Conservation (phyloP, 2,797 vertebrate genomes). For the Hemitrygon akajei region DNA sequence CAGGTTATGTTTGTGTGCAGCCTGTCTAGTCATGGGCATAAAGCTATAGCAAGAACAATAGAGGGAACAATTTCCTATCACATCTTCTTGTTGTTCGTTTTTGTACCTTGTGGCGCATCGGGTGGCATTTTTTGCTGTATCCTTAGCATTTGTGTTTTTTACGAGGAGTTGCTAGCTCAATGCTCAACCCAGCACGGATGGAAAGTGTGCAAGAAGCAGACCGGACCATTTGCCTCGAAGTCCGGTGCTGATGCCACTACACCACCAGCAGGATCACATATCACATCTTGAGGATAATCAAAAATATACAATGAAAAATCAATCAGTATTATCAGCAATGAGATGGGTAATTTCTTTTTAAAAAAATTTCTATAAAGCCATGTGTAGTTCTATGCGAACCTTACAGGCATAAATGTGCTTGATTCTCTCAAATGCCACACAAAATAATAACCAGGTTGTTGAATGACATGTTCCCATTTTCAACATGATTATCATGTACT, state of each 20-base stretch:
- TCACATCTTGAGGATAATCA: background rate
- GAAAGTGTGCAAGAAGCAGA: too few relatives aligned
- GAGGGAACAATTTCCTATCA: too few relatives aligned
- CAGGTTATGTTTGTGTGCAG: background rate
- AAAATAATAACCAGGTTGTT: slow-evolving; percentile 18
- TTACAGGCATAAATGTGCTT: background rate
- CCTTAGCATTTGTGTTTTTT: too few relatives aligned
- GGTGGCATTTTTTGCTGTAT: too few relatives aligned
- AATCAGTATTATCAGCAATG: background rate
- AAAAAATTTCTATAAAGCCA: background rate
- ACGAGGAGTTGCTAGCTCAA: too few relatives aligned
- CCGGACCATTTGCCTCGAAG: too few relatives aligned
- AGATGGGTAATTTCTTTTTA: background rate
- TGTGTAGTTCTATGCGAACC: background rate
- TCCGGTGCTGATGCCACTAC: too few relatives aligned
- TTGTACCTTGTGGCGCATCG: too few relatives aligned
- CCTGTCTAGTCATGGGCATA: background rate
- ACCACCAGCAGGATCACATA: too few relatives aligned
- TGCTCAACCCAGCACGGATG: too few relatives aligned
- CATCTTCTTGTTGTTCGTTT: too few relatives aligned
- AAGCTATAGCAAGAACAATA: background rate
- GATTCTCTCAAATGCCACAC: background rate
- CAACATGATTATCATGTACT: background rate
- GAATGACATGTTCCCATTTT: slow-evolving; percentile 10
- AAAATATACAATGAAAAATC: background rate